phyloP scores from a whole-genome alignment of 2,888 invertebrate species.

The Tenthredo distinguenda region DNA sequence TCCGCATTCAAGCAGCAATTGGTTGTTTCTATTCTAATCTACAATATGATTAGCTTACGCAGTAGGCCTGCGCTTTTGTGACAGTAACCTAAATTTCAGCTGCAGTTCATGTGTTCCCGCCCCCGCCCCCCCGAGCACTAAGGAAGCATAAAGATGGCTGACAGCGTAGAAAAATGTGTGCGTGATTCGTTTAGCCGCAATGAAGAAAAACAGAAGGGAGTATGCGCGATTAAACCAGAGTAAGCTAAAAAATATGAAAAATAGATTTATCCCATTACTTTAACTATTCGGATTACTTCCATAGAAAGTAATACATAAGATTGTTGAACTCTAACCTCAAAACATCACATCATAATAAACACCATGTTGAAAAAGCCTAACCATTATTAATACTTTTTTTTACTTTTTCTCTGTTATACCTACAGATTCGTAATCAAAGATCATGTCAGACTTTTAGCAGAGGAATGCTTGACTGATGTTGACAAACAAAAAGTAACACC shows the following conservation, averaged over 20 bases:
- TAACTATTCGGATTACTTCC: neutral
- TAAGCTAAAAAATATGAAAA: slow-evolving; percentile 67
- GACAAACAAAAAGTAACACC: slow-evolving; percentile 72
- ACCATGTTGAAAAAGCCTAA: neutral
- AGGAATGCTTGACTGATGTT: slow-evolving; percentile 77
- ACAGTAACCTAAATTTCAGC: neutral
- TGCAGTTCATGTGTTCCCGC: no score
- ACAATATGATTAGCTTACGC: neutral
- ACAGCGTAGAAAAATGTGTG: slow-evolving; percentile 61
- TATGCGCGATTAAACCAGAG: slow-evolving; percentile 79
- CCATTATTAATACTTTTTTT: slow-evolving; percentile 21
- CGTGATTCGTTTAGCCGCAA: slow-evolving; percentile 64
- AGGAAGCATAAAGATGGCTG: slow-evolving; percentile 63
- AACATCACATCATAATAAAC: slow-evolving; percentile 38
- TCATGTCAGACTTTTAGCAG: slow-evolving; percentile 74
- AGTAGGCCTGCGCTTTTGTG: neutral
- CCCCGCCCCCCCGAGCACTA: neutral
- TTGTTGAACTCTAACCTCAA: slow-evolving; percentile 56
- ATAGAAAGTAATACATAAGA: slow-evolving; percentile 17
- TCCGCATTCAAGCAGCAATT: neutral
- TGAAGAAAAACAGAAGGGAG: slow-evolving; percentile 73
- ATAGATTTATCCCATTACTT: neutral
- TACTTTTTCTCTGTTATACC: slow-evolving; percentile 35
- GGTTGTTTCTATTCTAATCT: neutral
- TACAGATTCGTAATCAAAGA: slow-evolving; percentile 78